Conservation (phyloP, 2,113 vertebrate genomes). For the Axis porcinus region DNA sequence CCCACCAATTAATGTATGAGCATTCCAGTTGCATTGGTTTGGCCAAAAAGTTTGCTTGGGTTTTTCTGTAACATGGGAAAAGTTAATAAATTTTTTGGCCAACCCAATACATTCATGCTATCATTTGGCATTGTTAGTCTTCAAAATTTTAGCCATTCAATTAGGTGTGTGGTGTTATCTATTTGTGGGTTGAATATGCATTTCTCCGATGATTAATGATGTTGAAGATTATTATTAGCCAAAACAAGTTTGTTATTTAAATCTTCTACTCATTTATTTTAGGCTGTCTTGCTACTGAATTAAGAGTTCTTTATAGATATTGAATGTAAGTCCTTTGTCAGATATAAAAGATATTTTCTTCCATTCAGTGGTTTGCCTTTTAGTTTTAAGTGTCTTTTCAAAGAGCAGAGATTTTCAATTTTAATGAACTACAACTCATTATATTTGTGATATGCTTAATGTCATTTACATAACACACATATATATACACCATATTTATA, state of each 20-base stretch:
- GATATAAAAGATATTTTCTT: neutral
- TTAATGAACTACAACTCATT: neutral
- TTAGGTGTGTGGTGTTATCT: neutral
- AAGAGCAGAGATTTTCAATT: neutral
- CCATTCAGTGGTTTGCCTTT: neutral
- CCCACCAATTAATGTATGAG: neutral
- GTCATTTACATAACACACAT: neutral
- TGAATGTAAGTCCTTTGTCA: neutral
- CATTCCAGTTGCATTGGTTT: neutral
- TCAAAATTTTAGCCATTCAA: neutral
- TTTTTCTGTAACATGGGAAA: neutral
- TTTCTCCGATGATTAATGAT: neutral
- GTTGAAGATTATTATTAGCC: neutral
- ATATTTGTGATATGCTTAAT: neutral
- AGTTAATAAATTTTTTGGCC: neutral
- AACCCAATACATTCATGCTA: neutral
- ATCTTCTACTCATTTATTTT: neutral
- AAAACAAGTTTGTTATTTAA: neutral
- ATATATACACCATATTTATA: neutral
- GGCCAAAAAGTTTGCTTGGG: neutral
- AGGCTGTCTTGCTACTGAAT: neutral
- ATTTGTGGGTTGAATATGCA: neutral
- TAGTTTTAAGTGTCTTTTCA: neutral
- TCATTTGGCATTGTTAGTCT: neutral
- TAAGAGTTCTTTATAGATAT: neutral